Percentiles rank a stretch among this genome's conserved stretches.
These are phyloP conservation scores for Microtus montanus DNA, from an alignment of 2,113 vertebrate species.

Conservation along the genomic window DNA sequence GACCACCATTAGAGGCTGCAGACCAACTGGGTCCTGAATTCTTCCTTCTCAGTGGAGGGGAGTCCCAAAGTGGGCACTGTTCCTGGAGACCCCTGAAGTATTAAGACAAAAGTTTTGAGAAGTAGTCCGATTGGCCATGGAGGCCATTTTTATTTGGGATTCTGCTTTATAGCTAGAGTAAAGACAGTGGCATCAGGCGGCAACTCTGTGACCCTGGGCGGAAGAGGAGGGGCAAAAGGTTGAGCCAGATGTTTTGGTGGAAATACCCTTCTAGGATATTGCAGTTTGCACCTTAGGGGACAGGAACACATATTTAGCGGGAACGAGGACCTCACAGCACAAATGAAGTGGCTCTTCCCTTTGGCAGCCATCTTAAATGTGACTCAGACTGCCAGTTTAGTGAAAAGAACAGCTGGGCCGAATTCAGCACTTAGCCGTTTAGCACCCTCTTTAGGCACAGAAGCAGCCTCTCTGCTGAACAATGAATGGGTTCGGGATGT, in stretches of 20 bases:
- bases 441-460: background rate
- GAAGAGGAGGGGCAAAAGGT: background rate
- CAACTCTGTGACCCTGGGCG: background rate
- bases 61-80: background rate
- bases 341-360: background rate
- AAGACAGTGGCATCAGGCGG: background rate
- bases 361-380: background rate
- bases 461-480: background rate
- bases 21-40: background rate
- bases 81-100: background rate
- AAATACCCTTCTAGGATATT: background rate
- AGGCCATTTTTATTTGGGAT: background rate
- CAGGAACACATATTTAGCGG: background rate
- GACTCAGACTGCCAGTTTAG: background rate
- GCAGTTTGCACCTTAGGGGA: background rate
- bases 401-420: background rate
- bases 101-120: background rate
- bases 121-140: background rate
- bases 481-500: background rate
- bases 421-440: background rate
- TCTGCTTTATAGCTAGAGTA: background rate
- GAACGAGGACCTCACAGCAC: background rate
- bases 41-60: background rate
- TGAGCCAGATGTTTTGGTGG: background rate
- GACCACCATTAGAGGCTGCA: background rate